Conservation (phyloP, 2,888 invertebrate species). For the Cantharis nigra region DNA sequence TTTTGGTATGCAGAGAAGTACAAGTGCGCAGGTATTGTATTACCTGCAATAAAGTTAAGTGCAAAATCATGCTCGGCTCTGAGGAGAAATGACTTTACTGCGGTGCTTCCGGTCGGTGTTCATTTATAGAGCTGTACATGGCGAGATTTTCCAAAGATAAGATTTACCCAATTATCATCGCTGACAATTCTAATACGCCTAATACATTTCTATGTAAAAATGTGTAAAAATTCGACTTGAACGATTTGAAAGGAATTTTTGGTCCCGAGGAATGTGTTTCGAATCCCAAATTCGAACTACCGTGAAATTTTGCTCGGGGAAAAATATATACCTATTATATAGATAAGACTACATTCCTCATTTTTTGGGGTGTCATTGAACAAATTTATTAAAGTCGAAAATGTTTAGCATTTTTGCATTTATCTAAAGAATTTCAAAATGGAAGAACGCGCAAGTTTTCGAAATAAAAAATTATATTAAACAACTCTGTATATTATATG, state of each 20-base stretch:
- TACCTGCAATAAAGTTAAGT: conserved; percentile 53
- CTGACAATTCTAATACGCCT: conserved; percentile 31
- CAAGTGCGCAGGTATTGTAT: conserved; percentile 35
- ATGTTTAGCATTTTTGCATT: background rate
- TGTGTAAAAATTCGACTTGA: conserved; percentile 33
- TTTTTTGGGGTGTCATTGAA: background rate
- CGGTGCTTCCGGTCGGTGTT: conserved; percentile 45
- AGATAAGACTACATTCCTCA: background rate
- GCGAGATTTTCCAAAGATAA: conserved; percentile 28
- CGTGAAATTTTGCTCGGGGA: conserved; percentile 9
- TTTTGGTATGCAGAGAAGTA: conserved; percentile 20
- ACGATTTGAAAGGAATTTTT: conserved; percentile 26
- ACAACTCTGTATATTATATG: background rate
- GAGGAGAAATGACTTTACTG: conserved; percentile 43
- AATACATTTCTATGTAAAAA: conserved; percentile 30
- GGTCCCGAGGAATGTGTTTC: conserved; percentile 20
- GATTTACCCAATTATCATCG: conserved; percentile 26
- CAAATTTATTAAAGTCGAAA: background rate
- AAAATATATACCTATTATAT: background rate
- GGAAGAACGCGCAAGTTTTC: background rate
- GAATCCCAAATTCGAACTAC: background rate
- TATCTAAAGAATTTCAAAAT: background rate
- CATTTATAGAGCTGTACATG: conserved; percentile 34
- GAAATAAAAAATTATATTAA: background rate
- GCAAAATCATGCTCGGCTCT: conserved; percentile 53